Evolutionary conservation across 2,888 invertebrate genomes (phyloP).

Genomic region (Lasioglossum villosulum): DNA sequence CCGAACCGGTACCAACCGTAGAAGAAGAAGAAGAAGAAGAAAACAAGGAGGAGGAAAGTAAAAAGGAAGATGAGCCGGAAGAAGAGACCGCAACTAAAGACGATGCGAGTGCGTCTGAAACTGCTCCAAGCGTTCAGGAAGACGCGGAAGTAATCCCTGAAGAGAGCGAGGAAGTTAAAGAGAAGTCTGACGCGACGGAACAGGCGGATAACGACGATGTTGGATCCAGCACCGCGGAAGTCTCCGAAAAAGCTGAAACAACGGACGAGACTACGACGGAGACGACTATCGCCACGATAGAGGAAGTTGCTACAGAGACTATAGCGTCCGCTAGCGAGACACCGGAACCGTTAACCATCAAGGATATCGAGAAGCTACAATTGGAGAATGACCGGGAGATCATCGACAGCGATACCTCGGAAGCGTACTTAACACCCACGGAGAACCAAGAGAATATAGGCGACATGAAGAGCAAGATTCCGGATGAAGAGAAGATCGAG

Average conservation of each 20-base stretch:
- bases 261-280: conserved; percentile 30
- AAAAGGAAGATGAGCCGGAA: conserved; percentile 63
- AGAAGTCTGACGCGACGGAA: conserved; percentile 46
- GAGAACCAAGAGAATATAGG: conserved; percentile 82
- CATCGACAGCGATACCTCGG: conserved; percentile 89
- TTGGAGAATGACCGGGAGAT: conserved; percentile 86
- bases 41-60: conserved; percentile 51
- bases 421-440: conserved; percentile 89
- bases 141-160: conserved; percentile 52
- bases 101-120: conserved; percentile 9
- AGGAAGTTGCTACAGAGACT: conserved; percentile 48
- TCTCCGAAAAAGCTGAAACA: conserved; percentile 46
- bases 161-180: conserved; percentile 45
- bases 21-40: conserved; percentile 73
- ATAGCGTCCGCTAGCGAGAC: conserved; percentile 44
- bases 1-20: conserved; percentile 51
- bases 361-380: conserved; percentile 69
- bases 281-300: conserved; percentile 27
- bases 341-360: conserved; percentile 56
- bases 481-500: conserved; percentile 72
- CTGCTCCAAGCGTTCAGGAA: neutral
- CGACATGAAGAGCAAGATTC: conserved; percentile 68
- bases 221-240: conserved; percentile 30
- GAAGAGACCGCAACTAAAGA: conserved; percentile 40
- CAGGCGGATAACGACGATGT: conserved; percentile 42